These are phyloP conservation scores for Drosophila greeni DNA, from an alignment of 2,888 invertebrate species.

Conservation along the genomic window DNA sequence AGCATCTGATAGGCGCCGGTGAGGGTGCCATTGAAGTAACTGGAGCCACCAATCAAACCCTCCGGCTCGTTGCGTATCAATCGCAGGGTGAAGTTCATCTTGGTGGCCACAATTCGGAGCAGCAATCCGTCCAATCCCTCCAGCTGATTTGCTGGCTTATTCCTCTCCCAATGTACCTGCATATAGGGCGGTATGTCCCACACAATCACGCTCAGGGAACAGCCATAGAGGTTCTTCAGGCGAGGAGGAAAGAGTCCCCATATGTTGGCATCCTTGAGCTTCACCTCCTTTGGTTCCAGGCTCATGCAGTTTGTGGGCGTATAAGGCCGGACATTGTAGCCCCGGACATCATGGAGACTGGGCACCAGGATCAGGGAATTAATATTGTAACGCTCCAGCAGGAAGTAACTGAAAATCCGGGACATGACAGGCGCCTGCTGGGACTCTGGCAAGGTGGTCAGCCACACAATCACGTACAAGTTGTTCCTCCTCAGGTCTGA, in stretches of 20 bases:
- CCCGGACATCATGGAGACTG: neutral
- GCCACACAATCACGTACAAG: constrained; percentile 37
- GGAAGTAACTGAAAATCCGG: constrained; percentile 45
- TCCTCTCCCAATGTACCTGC: constrained; percentile 11
- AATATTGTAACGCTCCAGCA: constrained; percentile 47
- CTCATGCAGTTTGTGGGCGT: constrained; percentile 28
- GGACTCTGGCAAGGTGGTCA: constrained; percentile 2
- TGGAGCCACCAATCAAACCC: constrained; percentile 45
- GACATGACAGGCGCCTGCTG: constrained; percentile 31
- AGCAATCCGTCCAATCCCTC: constrained; percentile 53
- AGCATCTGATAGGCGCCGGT: constrained; percentile 56
- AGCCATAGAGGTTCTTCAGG: constrained; percentile 62
- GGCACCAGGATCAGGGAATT: constrained; percentile 45
- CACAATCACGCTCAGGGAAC: constrained; percentile 57
- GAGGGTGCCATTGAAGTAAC: constrained; percentile 51
- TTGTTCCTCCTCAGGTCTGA: constrained; percentile 7
- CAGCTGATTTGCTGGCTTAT: neutral
- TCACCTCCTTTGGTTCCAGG: constrained; percentile 21
- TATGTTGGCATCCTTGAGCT: neutral
- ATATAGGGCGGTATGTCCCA: constrained; percentile 59
- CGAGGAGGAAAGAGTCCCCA: constrained; percentile 53
- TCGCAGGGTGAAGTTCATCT: constrained; percentile 51
- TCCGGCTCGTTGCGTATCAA: constrained; percentile 53
- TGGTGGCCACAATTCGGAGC: constrained; percentile 42
- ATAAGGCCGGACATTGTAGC: constrained; percentile 50